Percentiles rank a stretch among this genome's conserved stretches.
Evolutionary conservation across 2,113 vertebrate species (phyloP).

Genomic region (Phoxinus phoxinus): DNA sequence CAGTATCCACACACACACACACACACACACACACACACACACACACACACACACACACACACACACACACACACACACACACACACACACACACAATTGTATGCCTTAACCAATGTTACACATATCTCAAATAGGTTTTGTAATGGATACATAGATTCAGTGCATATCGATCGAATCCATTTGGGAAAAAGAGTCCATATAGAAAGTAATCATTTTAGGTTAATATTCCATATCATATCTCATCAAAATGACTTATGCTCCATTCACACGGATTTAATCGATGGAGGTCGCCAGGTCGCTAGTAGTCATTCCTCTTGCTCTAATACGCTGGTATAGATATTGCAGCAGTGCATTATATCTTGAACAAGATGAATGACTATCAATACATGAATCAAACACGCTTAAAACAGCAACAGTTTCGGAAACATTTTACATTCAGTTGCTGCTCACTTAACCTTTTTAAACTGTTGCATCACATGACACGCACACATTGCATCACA

Average conservation of each 20-base stretch:
- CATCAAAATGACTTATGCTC: background rate
- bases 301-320: background rate
- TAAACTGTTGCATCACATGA: background rate
- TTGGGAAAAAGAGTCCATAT: background rate
- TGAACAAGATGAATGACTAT: background rate
- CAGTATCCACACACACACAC: background rate
- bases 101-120: background rate
- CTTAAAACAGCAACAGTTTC: background rate
- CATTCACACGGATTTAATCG: background rate
- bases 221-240: background rate
- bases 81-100: background rate
- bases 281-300: background rate
- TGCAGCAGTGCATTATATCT: background rate
- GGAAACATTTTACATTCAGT: background rate
- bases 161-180: background rate
- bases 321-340: background rate
- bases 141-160: conserved; percentile 1
- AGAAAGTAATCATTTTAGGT: background rate
- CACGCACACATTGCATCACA: background rate
- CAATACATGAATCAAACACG: background rate
- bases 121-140: background rate
- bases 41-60: conserved; percentile 1
- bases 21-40: background rate
- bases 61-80: background rate
- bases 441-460: background rate